These are phyloP conservation scores for Hepsetus odoe DNA, from an alignment of 2,113 vertebrate species.

Conservation along the genomic window DNA sequence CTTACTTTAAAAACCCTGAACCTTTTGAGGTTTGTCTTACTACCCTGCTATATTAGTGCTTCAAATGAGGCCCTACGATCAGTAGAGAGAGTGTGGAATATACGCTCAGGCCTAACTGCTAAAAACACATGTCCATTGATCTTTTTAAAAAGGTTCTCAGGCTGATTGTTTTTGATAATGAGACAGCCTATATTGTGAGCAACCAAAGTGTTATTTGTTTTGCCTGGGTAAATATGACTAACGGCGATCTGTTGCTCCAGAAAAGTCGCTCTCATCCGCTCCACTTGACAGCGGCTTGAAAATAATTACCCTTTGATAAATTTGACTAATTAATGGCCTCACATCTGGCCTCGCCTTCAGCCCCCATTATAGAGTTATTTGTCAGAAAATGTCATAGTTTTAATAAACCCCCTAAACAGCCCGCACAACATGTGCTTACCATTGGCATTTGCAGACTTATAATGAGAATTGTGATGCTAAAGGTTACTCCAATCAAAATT, in stretches of 20 bases:
- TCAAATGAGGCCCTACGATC: too few relatives aligned
- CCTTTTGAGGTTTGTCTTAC: too few relatives aligned
- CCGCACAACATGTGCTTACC: slow-evolving; percentile 69
- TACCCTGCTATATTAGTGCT: too few relatives aligned
- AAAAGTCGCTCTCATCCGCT: not conserved
- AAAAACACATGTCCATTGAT: not conserved
- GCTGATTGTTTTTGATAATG: not conserved
- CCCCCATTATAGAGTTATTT: slow-evolving; percentile 71
- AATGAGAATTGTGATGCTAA: slow-evolving; percentile 78
- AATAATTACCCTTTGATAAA: slow-evolving; percentile 63
- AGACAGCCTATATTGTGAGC: not conserved
- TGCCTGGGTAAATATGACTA: not conserved
- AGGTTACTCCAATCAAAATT: slow-evolving; percentile 80
- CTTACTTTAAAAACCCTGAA: too few relatives aligned
- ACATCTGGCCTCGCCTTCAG: slow-evolving; percentile 56
- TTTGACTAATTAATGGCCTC: slow-evolving; percentile 67
- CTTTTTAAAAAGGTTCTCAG: not conserved
- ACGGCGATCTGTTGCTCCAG: not conserved
- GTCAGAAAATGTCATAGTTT: slow-evolving; percentile 77
- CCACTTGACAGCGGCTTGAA: slow-evolving; percentile 1
- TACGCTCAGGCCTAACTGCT: not conserved
- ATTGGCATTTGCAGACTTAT: slow-evolving; percentile 73
- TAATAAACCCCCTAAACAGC: slow-evolving; percentile 76
- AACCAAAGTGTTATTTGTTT: not conserved
- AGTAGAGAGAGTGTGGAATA: not conserved